These are phyloP conservation scores for Rhingia rostrata DNA, from an alignment of 2,888 invertebrate species.

Conservation along the genomic window DNA sequence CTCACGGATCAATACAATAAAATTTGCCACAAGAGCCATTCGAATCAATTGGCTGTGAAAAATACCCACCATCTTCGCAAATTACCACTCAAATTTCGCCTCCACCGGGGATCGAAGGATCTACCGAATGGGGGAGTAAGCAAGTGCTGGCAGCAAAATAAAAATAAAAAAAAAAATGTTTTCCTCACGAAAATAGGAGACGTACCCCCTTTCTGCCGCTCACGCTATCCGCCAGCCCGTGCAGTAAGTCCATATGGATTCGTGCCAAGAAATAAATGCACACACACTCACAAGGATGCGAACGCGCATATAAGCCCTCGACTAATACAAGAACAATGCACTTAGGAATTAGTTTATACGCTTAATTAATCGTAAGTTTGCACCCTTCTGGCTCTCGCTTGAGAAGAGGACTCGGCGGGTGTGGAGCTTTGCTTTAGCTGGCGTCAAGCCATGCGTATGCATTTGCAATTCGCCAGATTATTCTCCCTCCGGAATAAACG, in stretches of 20 bases:
- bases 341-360: constrained; percentile 24
- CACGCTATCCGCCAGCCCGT: background rate
- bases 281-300: background rate
- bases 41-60: constrained; percentile 71
- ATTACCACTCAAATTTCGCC: constrained; percentile 55
- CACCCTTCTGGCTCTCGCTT: constrained; percentile 2
- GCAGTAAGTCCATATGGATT: constrained; percentile 9
- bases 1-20: constrained; percentile 64
- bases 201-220: background rate
- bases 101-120: background rate
- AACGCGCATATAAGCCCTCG: background rate
- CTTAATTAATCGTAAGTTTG: constrained; percentile 30
- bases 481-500: background rate
- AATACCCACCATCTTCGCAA: constrained; percentile 48
- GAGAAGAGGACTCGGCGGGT: constrained; percentile 2
- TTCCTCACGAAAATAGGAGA: constrained; percentile 11
- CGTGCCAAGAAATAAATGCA: constrained; percentile 46
- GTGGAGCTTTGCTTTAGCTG: constrained; percentile 16
- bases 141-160: background rate
- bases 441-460: constrained; percentile 43
- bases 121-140: constrained; percentile 12
- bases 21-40: constrained; percentile 71
- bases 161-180: background rate
- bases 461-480: background rate
- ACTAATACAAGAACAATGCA: constrained; percentile 13